Evolutionary conservation across 2,888 invertebrate species (phyloP), one percentile per base, ranked within the genome.

Genomic region (Ochlodes sylvanus): DNA sequence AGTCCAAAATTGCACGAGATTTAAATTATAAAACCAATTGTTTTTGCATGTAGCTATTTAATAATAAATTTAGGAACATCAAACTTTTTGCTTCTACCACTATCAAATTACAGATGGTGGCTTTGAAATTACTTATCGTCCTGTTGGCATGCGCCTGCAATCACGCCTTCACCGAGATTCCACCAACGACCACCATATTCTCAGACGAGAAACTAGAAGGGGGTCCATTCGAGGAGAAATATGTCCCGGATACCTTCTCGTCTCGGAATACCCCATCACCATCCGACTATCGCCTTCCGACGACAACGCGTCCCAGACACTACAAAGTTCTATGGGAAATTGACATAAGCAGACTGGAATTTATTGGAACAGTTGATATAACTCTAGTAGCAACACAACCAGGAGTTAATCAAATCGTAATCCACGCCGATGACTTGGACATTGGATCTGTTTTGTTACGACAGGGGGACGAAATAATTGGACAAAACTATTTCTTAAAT

Each of bases 301-400:
- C 76, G 0, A 88, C 89, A 0, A 90, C 96, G 0, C 74, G 68
- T 15, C 96, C 96, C 0, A 72, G 63, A 0, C 83, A 85, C 32
- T 96, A 96, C 74, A 79, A 88, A 0, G 77, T 96, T 0, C 72
- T 85, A 0, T 86, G 96, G 77, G 76, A 73, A 0, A 89, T 95
- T 0, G 83, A 93, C 66, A 84, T 94, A 0, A 58, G 71, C 0
- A 54, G 47, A 2, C 71, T 80, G 14, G 10, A 66, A 0, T 93
- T 94, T 65, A 54, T 70, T 1, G 95, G 95, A 1, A 52, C 47
- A 0, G 90, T 91, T 0, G 68, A 67, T 0, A 94, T 95, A 5
- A 9, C 76, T 0, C 60, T 92, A 0, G 70, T 61, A 0, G 84
- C 91, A 9, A 89, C 84, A 1, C 77, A 83, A 73, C 62, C 74